Evolutionary conservation across 2,797 vertebrate genomes (phyloP).

Genomic region (Knipowitschia caucasica): DNA sequence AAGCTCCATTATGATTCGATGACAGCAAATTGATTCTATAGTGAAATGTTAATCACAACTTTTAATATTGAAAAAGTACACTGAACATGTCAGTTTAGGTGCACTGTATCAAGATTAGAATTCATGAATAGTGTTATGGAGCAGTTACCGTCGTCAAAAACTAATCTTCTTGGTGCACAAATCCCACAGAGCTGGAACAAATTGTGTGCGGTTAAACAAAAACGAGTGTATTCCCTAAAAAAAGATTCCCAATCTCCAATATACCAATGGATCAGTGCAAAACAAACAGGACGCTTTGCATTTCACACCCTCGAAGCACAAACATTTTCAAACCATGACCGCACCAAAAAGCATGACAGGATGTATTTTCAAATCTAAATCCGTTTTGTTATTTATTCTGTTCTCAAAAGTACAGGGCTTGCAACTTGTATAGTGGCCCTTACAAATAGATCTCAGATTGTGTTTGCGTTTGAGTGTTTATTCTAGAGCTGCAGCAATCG

Average conservation of each 20-base stretch:
- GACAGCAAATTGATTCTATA: slow-evolving; percentile 9
- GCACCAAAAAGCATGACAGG: background rate
- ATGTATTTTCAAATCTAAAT: background rate
- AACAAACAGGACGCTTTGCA: slow-evolving; percentile 2
- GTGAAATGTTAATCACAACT: slow-evolving; percentile 31
- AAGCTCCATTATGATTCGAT: slow-evolving; percentile 19
- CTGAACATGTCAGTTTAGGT: slow-evolving; percentile 19
- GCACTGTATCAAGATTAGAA: slow-evolving; percentile 13
- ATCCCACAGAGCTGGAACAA: slow-evolving; percentile 2
- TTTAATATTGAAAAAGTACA: slow-evolving; percentile 32
- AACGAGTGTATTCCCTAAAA: background rate
- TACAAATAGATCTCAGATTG: background rate
- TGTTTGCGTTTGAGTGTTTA: background rate
- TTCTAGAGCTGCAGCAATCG: too few relatives aligned
- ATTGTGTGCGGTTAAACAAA: background rate
- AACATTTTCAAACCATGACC: background rate
- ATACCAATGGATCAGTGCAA: background rate
- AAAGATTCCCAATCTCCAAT: background rate
- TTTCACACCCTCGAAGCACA: background rate
- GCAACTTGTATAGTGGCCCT: background rate
- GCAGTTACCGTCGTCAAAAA: slow-evolving; percentile 20
- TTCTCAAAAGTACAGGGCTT: background rate
- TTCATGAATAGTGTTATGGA: slow-evolving; percentile 18
- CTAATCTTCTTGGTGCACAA: slow-evolving; percentile 9
- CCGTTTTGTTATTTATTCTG: background rate